phyloP scores from a whole-genome alignment of 2,888 invertebrate species.

The Troilus luridus region DNA sequence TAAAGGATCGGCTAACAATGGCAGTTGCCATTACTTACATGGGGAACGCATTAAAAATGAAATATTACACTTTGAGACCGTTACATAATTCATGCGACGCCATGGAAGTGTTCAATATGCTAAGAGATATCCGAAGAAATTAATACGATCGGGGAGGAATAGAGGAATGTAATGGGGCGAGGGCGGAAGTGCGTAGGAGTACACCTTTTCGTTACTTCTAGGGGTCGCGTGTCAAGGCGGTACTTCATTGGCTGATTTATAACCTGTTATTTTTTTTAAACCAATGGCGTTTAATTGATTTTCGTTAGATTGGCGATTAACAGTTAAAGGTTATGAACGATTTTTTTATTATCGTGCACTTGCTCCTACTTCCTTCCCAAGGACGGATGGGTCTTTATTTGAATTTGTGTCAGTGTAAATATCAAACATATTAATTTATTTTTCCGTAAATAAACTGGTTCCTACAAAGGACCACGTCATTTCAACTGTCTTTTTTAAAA shows the following conservation, averaged over 20 bases:
- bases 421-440: too few species aligned
- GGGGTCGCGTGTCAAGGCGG: slow-evolving; percentile 22
- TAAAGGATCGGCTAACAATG: background rate
- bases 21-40: background rate
- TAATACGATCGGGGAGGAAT: slow-evolving; percentile 16
- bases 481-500: too few species aligned
- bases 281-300: slow-evolving; percentile 8
- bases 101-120: slow-evolving; percentile 31
- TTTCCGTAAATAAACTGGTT: too few species aligned
- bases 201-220: background rate
- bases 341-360: background rate
- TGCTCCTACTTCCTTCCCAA: too few species aligned
- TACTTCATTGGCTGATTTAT: background rate
- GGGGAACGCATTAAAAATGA: slow-evolving; percentile 30
- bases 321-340: background rate
- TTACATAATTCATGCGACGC: slow-evolving; percentile 37
- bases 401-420: too few species aligned
- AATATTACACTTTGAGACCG: slow-evolving; percentile 14
- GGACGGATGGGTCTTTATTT: too few species aligned
- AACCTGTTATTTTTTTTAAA: slow-evolving; percentile 1
- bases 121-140: slow-evolving; percentile 22
- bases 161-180: background rate
- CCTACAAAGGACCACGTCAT: too few species aligned
- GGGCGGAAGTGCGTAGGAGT: slow-evolving; percentile 47
- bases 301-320: background rate